Conservation (phyloP, 2,113 vertebrate genomes). For the Tricholaema leucomelas region DNA sequence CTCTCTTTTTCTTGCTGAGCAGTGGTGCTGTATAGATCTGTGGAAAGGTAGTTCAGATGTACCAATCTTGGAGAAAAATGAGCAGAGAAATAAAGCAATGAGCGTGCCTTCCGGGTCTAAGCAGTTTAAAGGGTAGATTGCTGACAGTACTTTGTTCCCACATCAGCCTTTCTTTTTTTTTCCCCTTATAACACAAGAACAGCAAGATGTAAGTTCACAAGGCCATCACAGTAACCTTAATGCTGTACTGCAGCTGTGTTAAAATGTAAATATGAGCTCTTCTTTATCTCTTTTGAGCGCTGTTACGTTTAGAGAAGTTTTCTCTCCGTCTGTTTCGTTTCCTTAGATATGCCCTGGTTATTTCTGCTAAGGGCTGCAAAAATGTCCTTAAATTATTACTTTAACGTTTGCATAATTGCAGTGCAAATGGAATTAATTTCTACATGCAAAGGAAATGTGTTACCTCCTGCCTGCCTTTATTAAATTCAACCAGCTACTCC, state of each 20-base stretch:
- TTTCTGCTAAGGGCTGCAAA: slow-evolving; percentile 63
- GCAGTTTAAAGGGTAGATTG: slow-evolving; percentile 82
- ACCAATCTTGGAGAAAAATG: slow-evolving; percentile 99
- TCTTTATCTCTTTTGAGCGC: slow-evolving; percentile 50
- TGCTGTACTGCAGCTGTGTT: slow-evolving; percentile 57
- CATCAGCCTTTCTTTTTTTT: slow-evolving; percentile 63
- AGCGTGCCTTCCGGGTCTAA: slow-evolving; percentile 90
- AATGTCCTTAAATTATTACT: slow-evolving; percentile 44
- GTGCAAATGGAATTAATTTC: slow-evolving; percentile 29
- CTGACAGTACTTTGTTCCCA: slow-evolving; percentile 89
- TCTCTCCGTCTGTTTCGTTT: slow-evolving; percentile 51
- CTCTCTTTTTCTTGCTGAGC: slow-evolving; percentile 93
- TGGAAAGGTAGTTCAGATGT: slow-evolving; percentile 92
- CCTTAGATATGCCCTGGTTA: neutral
- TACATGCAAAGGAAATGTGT: slow-evolving; percentile 37
- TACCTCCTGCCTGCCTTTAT: neutral
- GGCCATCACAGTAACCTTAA: slow-evolving; percentile 66
- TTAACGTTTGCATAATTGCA: slow-evolving; percentile 59
- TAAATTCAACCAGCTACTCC: neutral
- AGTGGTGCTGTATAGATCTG: slow-evolving; percentile 96
- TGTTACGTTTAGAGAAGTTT: slow-evolving; percentile 50
- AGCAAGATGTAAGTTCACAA: slow-evolving; percentile 78
- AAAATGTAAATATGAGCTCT: slow-evolving; percentile 57
- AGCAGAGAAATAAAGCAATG: slow-evolving; percentile 92
- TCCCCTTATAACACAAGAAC: slow-evolving; percentile 73